These are phyloP conservation scores for Nebria salina DNA, from an alignment of 2,888 invertebrate genomes.

Conservation along the genomic window DNA sequence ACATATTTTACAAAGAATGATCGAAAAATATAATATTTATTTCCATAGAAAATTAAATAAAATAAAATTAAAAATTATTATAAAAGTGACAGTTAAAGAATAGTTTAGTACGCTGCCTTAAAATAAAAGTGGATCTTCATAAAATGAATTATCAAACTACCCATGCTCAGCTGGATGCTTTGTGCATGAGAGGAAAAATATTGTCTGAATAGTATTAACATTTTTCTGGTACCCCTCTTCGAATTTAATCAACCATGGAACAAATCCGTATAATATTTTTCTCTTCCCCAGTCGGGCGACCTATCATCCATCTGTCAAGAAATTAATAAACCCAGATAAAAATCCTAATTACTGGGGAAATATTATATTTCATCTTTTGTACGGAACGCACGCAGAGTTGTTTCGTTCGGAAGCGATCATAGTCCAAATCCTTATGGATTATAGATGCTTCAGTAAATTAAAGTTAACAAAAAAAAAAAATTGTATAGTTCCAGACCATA, in stretches of 20 bases:
- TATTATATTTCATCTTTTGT: slow-evolving; percentile 41
- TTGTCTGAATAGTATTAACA: not conserved
- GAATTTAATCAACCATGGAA: slow-evolving; percentile 5
- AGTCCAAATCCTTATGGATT: not conserved
- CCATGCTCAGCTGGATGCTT: too few relatives aligned
- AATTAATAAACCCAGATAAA: slow-evolving; percentile 45
- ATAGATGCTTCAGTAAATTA: not conserved
- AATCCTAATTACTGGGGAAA: slow-evolving; percentile 45
- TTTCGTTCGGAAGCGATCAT: not conserved
- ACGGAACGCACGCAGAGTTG: not conserved
- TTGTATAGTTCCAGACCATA: too few relatives aligned
- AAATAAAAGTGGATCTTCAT: too few relatives aligned
- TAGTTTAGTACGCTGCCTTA: too few relatives aligned
- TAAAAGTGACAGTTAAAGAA: too few relatives aligned
- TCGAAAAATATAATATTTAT: too few relatives aligned
- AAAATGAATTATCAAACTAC: too few relatives aligned
- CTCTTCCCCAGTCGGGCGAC: slow-evolving; percentile 16
- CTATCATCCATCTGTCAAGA: slow-evolving; percentile 44
- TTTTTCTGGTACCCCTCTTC: not conserved
- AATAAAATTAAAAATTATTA: too few relatives aligned
- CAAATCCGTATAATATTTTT: slow-evolving; percentile 29
- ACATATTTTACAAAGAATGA: too few relatives aligned
- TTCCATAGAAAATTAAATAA: too few relatives aligned
- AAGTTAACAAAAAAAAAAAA: not conserved
- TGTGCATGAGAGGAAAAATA: too few relatives aligned